Percentiles rank a stretch among this genome's conserved stretches.
Conservation (phyloP, 2,888 invertebrate genomes). For the Gerosis bhagava region DNA sequence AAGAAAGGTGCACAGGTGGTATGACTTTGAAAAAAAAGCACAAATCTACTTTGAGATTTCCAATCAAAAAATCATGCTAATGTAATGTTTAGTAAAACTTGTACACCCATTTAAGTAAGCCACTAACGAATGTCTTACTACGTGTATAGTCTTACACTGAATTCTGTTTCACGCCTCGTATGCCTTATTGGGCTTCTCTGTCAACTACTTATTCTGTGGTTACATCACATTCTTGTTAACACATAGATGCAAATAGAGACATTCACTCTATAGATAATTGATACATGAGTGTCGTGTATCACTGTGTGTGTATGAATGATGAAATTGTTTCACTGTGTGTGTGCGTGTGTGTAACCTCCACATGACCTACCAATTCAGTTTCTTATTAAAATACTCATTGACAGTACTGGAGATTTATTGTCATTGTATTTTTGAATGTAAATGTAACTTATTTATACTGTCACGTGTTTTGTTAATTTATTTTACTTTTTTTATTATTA, state of each 20-base stretch:
- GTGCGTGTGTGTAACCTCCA: conserved; percentile 26
- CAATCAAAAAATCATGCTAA: conserved; percentile 5
- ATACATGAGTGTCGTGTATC: conserved; percentile 43
- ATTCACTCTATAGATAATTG: conserved; percentile 49
- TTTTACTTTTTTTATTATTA: too few species aligned
- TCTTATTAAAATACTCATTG: conserved; percentile 14
- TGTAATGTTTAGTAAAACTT: conserved; percentile 8
- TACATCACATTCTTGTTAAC: conserved; percentile 50
- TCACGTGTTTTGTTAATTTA: too few species aligned
- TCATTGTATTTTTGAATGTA: not conserved
- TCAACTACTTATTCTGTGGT: conserved; percentile 34
- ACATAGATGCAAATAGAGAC: conserved; percentile 50
- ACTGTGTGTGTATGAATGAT: too few species aligned
- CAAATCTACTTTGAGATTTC: too few species aligned
- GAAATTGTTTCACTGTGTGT: conserved; percentile 37
- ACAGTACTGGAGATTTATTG: conserved; percentile 2
- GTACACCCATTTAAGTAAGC: conserved; percentile 9
- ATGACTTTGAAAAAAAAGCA: not conserved
- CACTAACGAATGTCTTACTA: conserved; percentile 8
- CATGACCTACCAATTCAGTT: conserved; percentile 31
- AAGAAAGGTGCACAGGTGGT: not conserved
- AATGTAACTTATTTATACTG: too few species aligned
- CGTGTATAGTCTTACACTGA: conserved; percentile 1
- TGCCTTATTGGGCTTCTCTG: conserved; percentile 23
- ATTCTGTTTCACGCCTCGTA: conserved; percentile 17